Percentiles rank a stretch among this genome's conserved stretches.
Conservation (phyloP, 2,113 vertebrate genomes). For the Lophochroa leadbeateri region DNA sequence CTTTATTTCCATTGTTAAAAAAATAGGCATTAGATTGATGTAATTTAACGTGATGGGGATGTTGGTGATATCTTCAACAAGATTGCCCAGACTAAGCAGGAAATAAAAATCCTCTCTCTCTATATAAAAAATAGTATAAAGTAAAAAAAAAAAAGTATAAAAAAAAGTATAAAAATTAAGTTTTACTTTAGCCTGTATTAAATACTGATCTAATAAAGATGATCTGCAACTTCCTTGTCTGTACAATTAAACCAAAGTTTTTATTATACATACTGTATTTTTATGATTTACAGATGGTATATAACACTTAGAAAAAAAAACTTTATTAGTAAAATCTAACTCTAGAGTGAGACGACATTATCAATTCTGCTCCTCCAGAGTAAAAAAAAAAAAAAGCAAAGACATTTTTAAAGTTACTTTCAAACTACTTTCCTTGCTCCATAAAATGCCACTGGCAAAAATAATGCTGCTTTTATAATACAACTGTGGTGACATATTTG, state of each 20-base stretch:
- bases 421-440: constrained; percentile 53
- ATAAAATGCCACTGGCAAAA: constrained; percentile 70
- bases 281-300: constrained; percentile 20
- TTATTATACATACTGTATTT: not conserved
- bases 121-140: not conserved
- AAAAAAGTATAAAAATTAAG: not conserved
- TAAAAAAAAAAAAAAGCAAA: constrained; percentile 10
- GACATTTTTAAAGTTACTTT: constrained; percentile 57
- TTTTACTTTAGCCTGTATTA: not conserved
- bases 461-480: constrained; percentile 64
- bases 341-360: constrained; percentile 8
- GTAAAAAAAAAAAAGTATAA: not conserved
- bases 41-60: not conserved
- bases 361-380: not conserved
- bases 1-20: not conserved
- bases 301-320: not conserved
- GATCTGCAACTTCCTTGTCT: not conserved
- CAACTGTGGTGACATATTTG: constrained; percentile 69
- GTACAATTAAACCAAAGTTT: constrained; percentile 10
- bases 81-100: not conserved
- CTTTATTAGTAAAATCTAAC: not conserved
- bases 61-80: not conserved
- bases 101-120: not conserved
- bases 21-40: not conserved
- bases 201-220: not conserved